phyloP scores from a whole-genome alignment of 1,140 invertebrate species.

The Drosophila varians region DNA sequence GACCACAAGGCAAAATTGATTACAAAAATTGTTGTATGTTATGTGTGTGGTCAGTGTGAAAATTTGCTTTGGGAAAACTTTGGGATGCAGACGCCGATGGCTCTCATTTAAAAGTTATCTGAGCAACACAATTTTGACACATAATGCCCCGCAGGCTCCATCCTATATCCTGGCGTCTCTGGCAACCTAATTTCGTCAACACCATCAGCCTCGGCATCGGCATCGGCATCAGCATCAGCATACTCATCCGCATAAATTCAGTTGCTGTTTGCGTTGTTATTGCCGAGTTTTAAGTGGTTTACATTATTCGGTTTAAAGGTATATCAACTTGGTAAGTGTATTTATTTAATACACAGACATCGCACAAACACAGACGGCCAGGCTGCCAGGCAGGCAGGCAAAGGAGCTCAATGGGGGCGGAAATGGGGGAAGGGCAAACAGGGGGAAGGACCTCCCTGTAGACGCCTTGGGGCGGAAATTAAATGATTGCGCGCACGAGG shows the following conservation, averaged over 20 bases:
- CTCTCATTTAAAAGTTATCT: slow-evolving; percentile 81
- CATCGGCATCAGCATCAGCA: slow-evolving; percentile 29
- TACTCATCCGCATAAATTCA: slow-evolving; percentile 58
- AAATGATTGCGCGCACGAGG: slow-evolving; percentile 81
- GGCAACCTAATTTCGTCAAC: slow-evolving; percentile 77
- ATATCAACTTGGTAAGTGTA: slow-evolving; percentile 81
- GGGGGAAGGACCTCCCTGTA: slow-evolving; percentile 11
- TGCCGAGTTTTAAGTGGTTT: slow-evolving; percentile 79
- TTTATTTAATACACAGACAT: slow-evolving; percentile 72
- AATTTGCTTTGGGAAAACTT: slow-evolving; percentile 54
- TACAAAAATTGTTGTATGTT: slow-evolving; percentile 63
- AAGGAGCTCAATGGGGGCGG: slow-evolving; percentile 12
- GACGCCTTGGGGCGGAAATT: slow-evolving; percentile 78
- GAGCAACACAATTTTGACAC: slow-evolving; percentile 79
- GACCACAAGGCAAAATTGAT: slow-evolving; percentile 78
- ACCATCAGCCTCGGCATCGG: slow-evolving; percentile 32
- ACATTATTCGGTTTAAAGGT: slow-evolving; percentile 81
- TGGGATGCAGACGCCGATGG: slow-evolving; percentile 49
- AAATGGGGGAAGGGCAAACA: slow-evolving; percentile 3
- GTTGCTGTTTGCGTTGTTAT: slow-evolving; percentile 63
- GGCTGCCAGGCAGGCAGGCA: slow-evolving; percentile 26
- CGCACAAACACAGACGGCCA: slow-evolving; percentile 22
- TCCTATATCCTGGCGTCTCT: slow-evolving; percentile 22
- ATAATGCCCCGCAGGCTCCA: slow-evolving; percentile 53
- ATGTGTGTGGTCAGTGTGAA: slow-evolving; percentile 55